Evolutionary conservation across 2,797 vertebrate genomes (phyloP).

Genomic region (Diplodus puntazzo): DNA sequence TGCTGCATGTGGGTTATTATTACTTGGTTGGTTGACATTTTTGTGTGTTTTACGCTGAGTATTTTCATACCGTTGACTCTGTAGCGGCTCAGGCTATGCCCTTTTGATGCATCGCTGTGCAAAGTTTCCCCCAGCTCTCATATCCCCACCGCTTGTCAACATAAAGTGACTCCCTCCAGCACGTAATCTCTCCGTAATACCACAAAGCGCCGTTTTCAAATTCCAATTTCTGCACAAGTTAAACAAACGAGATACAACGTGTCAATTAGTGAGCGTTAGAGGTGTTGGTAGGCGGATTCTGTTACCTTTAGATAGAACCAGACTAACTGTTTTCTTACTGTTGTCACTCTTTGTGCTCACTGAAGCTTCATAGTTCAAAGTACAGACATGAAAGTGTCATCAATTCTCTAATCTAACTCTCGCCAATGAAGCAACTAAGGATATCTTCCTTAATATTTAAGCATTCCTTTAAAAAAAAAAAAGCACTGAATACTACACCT

Average conservation of each 20-base stretch:
- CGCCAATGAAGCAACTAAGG: not conserved
- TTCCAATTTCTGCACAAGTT: not conserved
- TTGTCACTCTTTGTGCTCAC: constrained; percentile 4
- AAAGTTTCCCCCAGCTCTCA: too few species aligned
- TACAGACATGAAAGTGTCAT: not conserved
- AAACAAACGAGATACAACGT: not conserved
- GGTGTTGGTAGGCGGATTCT: not conserved
- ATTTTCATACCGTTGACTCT: too few species aligned
- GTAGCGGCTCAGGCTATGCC: too few species aligned
- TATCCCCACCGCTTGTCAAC: too few species aligned
- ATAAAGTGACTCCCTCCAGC: too few species aligned
- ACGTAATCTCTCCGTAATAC: not conserved
- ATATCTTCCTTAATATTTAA: not conserved
- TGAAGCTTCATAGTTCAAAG: not conserved
- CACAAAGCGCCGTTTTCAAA: not conserved
- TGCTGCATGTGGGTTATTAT: too few species aligned
- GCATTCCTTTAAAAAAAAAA: constrained; percentile 3
- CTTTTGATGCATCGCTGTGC: too few species aligned
- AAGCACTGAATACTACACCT: constrained; percentile 1
- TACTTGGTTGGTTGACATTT: too few species aligned
- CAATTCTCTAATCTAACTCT: constrained; percentile 3
- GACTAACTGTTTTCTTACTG: too few species aligned
- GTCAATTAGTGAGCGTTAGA: not conserved
- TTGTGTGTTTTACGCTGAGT: too few species aligned
- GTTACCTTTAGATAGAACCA: not conserved